Percentiles rank a stretch among this genome's conserved stretches.
Conservation (phyloP, 2,888 invertebrate genomes). For the Leptinotarsa haldemani region DNA sequence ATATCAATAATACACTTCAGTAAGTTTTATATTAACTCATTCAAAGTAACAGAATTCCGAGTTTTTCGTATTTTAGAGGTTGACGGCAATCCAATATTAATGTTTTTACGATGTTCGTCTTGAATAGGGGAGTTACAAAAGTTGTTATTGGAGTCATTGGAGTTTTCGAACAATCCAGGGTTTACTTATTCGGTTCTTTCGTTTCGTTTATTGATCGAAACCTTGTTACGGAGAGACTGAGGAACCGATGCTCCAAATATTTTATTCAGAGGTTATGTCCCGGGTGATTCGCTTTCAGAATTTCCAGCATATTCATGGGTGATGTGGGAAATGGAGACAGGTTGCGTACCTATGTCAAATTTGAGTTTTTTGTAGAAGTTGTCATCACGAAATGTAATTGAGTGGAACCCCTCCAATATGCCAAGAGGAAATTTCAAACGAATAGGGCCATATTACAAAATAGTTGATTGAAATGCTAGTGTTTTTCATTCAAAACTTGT, state of each 20-base stretch:
- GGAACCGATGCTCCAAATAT: neutral
- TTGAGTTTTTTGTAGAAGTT: neutral
- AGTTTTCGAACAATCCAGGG: neutral
- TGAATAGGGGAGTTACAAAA: neutral
- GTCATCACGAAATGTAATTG: too few species aligned
- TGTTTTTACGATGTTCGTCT: neutral
- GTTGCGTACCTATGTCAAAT: neutral
- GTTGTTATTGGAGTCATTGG: neutral
- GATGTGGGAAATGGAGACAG: neutral
- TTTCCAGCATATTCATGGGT: neutral
- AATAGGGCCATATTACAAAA: neutral
- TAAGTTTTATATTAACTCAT: too few species aligned
- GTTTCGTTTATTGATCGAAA: conserved; percentile 7
- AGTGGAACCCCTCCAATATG: too few species aligned
- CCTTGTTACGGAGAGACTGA: neutral
- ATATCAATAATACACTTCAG: too few species aligned
- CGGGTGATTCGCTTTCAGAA: neutral
- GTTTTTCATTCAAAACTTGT: too few species aligned
- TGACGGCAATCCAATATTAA: neutral
- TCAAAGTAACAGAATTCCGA: too few species aligned
- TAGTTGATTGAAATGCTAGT: too few species aligned
- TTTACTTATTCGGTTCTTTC: neutral
- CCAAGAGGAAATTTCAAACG: neutral
- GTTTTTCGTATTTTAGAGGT: too few species aligned
- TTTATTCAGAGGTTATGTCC: neutral